Base-by-base conservation (phyloP, 2,888 invertebrate genomes). In the Pachydiplax longipennis region DNA sequence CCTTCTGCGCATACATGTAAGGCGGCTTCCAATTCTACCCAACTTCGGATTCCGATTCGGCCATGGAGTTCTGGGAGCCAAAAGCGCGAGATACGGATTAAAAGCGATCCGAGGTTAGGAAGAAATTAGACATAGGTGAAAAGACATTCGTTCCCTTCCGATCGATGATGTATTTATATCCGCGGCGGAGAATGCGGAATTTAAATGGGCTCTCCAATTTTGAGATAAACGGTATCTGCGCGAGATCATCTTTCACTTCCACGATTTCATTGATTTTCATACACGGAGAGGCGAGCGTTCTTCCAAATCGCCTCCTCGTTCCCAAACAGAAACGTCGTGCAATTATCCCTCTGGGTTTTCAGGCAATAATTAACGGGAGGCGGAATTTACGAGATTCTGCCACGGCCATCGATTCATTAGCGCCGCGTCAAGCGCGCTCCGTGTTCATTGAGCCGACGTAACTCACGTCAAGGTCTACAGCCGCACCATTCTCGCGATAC, bases 361-460 rank as follows among this genome's bases (percentile, higher is more conserved):
- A 22, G 87, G 87, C 61, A 87, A 65, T 87, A 37, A 87, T 65
- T 87, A 87, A 65, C 87, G 48, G 37, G 61, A 65, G 37, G 87
- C 22, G 87, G 22, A 40, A 87, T 87, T 87, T 87, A 87, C 61
- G 87, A 61, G 53, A 53, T 61, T n/a, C 35, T 87, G 61, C 87
- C 87, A 61, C n/a, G 61, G 87, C 61, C 87, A 87, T 87, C n/a
- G 61, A 87, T 87, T 87, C 87, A 87, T 87, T 87, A 87, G 87
- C 37, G 37, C 87, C 37, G n/a, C 65, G 87, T 87, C 87, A 87
- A 73, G n/a, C 65, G 37, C 22, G 61, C 35, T 22, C 61, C 87
- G 87, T 40, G 87, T 61, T 65, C 87, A 87, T 58, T 61, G 87
- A 61, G 87, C 6, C 61, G 37, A 31, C 87, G 40, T 87, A 87